Base-by-base conservation (phyloP, 2,113 vertebrate species). In the Scytalopus superciliaris region DNA sequence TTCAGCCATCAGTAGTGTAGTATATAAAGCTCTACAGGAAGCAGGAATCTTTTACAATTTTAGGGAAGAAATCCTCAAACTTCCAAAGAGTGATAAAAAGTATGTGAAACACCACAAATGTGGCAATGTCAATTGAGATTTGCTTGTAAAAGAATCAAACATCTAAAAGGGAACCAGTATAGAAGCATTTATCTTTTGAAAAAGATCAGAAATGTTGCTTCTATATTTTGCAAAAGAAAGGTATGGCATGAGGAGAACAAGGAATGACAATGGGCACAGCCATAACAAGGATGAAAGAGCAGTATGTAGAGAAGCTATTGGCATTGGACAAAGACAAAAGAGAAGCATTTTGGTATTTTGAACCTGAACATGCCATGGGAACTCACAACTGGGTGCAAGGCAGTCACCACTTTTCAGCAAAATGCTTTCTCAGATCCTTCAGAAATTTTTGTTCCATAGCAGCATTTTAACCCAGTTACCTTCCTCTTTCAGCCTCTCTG, bases 41-140 rank as follows among this genome's bases (percentile, higher is more conserved):
- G 92, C 56, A 92, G 47, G 24, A 84, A 88, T 35, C 45, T 96
- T 80, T 60, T 66, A 72, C 57, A 84, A 56, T 86, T 89, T 87
- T 74, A 93, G 40, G 55, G 75, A 92, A 91, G 63, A 90, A 77
- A 59, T 14, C 30, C 59, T 84, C 42, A 25, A 73, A 84, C 55
- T 92, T 70, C 30, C 55, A 87, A 1, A 74, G n/a, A 67, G 23
- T 1, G n/a, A 95, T 93, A 67, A 93, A 44, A 97, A 96, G 84
- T 22, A 85, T 0, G 0, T 27, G 64, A 78, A 82, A 64, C 63
- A 63, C 56, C 73, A 50, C 67, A n/a, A n/a, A 42, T 63, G 27
- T 85, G 59, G 62, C 63, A 68, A 80, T 31, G 39, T 31, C 63
- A 95, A 57, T 19, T 62, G 73, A 72, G 66, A 87, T 79, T 62